Evolutionary conservation across 2,888 invertebrate species (phyloP).

Genomic region (Notodonta ziczac): DNA sequence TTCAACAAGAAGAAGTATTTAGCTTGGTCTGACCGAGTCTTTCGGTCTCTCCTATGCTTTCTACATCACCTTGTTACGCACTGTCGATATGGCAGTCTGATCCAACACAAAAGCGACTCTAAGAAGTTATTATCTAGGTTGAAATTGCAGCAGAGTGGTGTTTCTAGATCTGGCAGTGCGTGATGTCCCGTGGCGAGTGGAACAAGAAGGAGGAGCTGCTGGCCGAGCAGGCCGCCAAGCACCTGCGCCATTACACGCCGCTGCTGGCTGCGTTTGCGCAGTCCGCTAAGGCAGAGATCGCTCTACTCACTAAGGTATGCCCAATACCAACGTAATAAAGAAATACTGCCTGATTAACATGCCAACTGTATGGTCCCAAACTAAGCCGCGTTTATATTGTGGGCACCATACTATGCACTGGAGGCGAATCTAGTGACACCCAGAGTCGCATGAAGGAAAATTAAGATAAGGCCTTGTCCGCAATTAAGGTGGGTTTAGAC

Average conservation of each 20-base stretch:
- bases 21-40: constrained; percentile 58
- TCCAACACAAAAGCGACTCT: constrained; percentile 9
- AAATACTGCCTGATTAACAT: too few relatives aligned
- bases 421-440: too few relatives aligned
- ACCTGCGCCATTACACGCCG: constrained; percentile 93
- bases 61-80: constrained; percentile 34
- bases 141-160: constrained; percentile 7
- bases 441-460: too few relatives aligned
- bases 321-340: too few relatives aligned
- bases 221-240: constrained; percentile 97
- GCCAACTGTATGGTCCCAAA: too few relatives aligned
- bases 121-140: not conserved
- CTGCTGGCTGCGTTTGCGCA: constrained; percentile 95
- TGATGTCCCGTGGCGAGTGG: constrained; percentile 98
- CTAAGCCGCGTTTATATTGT: too few relatives aligned
- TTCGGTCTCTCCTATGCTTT: constrained; percentile 52
- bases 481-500: too few relatives aligned
- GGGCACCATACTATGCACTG: too few relatives aligned
- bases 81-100: constrained; percentile 80
- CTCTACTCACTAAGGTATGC: constrained; percentile 90
- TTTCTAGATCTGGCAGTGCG: constrained; percentile 94
- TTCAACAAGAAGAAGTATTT: constrained; percentile 34
- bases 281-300: constrained; percentile 93
- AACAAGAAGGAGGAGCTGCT: constrained; percentile 99
- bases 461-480: too few relatives aligned